Evolutionary conservation across 2,888 invertebrate species (phyloP).

Genomic region (Timema cristinae): DNA sequence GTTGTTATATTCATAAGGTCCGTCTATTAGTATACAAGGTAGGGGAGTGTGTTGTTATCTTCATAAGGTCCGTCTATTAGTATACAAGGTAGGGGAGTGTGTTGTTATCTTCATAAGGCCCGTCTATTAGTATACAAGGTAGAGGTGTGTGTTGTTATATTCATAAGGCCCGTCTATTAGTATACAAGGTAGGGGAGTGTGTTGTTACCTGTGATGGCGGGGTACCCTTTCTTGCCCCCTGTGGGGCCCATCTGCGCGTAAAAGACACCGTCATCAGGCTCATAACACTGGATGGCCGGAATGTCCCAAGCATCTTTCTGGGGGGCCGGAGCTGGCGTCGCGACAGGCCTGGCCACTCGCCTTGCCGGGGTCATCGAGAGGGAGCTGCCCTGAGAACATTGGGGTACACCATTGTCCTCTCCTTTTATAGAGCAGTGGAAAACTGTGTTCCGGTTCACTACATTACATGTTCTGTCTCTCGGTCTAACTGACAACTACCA

Average conservation of each 20-base stretch:
- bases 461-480: too few relatives aligned
- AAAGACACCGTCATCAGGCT: slow-evolving; percentile 86
- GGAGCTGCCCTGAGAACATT: neutral
- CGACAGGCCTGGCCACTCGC: slow-evolving; percentile 25
- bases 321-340: slow-evolving; percentile 31
- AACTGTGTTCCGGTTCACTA: slow-evolving; percentile 14
- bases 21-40: too few relatives aligned
- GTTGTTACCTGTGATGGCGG: slow-evolving; percentile 60
- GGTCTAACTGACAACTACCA: too few relatives aligned
- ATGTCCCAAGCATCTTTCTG: slow-evolving; percentile 73
- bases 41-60: too few relatives aligned
- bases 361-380: slow-evolving; percentile 32
- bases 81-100: too few relatives aligned
- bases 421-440: slow-evolving; percentile 31
- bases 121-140: neutral
- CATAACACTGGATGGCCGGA: slow-evolving; percentile 82
- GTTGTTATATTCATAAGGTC: too few relatives aligned
- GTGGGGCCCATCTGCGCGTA: slow-evolving; percentile 91
- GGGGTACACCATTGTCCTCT: slow-evolving; percentile 3
- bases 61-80: too few relatives aligned
- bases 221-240: slow-evolving; percentile 39
- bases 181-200: neutral
- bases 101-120: too few relatives aligned
- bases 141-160: neutral
- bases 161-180: neutral